phyloP scores from a whole-genome alignment of 2,797 vertebrate genomes.

The Valencia hispanica region DNA sequence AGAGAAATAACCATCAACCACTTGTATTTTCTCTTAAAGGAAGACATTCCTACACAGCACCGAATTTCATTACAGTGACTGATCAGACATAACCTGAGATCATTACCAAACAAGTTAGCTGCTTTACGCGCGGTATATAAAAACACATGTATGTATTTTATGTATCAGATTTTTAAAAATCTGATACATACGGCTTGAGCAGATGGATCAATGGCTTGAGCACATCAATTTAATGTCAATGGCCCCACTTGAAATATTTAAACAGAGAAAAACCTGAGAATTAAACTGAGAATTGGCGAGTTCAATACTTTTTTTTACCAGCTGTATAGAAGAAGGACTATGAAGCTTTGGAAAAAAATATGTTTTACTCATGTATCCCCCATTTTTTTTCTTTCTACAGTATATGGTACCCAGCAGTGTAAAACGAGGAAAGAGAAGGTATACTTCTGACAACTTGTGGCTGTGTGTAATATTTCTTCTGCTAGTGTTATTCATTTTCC shows the following conservation, averaged over 20 bases:
- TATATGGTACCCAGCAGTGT: not conserved
- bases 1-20: constrained; percentile 15
- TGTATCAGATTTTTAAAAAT: no score
- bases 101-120: not conserved
- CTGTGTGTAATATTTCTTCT: constrained; percentile 6
- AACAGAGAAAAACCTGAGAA: not conserved
- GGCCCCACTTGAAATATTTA: not conserved
- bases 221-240: not conserved
- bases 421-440: not conserved
- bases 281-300: no score
- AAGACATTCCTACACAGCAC: not conserved
- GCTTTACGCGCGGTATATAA: not conserved
- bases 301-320: not conserved
- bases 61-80: not conserved
- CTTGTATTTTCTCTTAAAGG: constrained; percentile 6
- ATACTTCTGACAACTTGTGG: not conserved
- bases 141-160: no score
- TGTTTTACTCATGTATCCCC: constrained; percentile 3
- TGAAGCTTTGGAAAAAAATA: not conserved
- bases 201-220: no score
- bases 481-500: not conserved
- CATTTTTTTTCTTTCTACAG: constrained; percentile 16
- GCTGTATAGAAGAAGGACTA: not conserved
- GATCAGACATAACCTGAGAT: not conserved
- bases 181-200: no score